Conservation (phyloP, 1,140 invertebrate genomes). For the Drosophila takahashii region DNA sequence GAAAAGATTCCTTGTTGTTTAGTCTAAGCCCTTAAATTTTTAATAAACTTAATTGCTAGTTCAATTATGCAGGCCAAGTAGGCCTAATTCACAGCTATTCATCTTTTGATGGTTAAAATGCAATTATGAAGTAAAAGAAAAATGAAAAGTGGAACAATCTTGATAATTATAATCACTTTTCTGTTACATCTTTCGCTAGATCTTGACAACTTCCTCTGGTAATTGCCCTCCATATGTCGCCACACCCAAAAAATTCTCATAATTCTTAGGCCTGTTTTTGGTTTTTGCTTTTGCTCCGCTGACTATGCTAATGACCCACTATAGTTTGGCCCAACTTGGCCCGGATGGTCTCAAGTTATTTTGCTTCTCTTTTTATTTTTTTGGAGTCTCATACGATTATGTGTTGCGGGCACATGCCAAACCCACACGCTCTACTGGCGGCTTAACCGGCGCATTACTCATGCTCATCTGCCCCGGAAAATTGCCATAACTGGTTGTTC, state of each 20-base stretch:
- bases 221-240: conserved; percentile 24
- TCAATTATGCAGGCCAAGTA: background rate
- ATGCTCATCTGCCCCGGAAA: conserved; percentile 54
- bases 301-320: conserved; percentile 62
- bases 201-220: conserved; percentile 44
- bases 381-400: conserved; percentile 18
- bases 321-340: conserved; percentile 16
- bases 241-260: conserved; percentile 20
- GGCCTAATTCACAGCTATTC: background rate
- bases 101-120: conserved; percentile 2
- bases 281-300: conserved; percentile 56
- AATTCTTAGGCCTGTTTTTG: conserved; percentile 27
- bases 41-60: too few species aligned
- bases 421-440: conserved; percentile 55
- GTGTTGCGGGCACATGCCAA: conserved; percentile 47
- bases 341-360: conserved; percentile 33
- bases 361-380: conserved; percentile 28
- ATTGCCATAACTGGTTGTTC: conserved; percentile 59
- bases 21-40: too few species aligned
- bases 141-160: conserved; percentile 36
- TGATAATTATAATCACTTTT: conserved; percentile 21
- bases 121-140: conserved; percentile 6
- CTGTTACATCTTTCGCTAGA: conserved; percentile 12
- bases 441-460: conserved; percentile 58
- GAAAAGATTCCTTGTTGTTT: too few species aligned